Evolutionary conservation across 37 sponge, comb jelly and placozoan genomes (phyloP), one percentile per base, ranked within the genome.

Genomic region (Agelas oroides): DNA sequence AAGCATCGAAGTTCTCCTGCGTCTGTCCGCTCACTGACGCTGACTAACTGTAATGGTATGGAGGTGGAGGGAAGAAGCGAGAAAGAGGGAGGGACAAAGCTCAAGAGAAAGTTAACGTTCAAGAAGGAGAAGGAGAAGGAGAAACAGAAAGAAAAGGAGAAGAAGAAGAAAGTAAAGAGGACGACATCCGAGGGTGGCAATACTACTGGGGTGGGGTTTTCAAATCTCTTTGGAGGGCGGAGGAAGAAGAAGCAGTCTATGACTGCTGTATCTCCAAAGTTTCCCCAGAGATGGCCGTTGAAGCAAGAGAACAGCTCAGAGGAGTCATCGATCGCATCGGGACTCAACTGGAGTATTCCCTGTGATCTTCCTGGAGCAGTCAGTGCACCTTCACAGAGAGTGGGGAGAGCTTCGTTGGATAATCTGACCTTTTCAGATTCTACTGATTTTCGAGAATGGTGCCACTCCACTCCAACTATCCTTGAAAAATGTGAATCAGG

Each of bases 281-380:
- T 5, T 21, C 13, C 16, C 1, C 28, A 71, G 62, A 35, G 27
- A 18, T 41, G 31, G 5, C 5, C 54, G 1, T 6, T 17, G 32
- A 85, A 57, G 28, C 30, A 62, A 53, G 80, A 79, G 40, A 24
- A 35, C 28, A 73, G 66, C 17, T 73, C 80, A 12, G 87, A 79
- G 1, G 74, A 34, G 1, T 64, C 74, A 1, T 79, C 87, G 2
- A 34, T 79, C 33, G 1, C 70, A 12, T 75, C 86, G 0, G n/a
- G 24, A 2, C 37, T 85, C 37, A 79, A 79, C 65, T 79, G 87
- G 69, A 87, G 87, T 31, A 73, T 87, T 21, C 87, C 87, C 1
- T 72, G 39, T 6, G 87, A 87, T 32, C 79, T 87, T 0, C 87
- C 87, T 8, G 81, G 87, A 2, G 55, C 59, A 25, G 80, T 87